A percentile compares a stretch with the other conserved stretches of the same genome.
These are phyloP conservation scores for Ophioninae sp. DNA, from an alignment of 2,888 invertebrate species.

Conservation along the genomic window DNA sequence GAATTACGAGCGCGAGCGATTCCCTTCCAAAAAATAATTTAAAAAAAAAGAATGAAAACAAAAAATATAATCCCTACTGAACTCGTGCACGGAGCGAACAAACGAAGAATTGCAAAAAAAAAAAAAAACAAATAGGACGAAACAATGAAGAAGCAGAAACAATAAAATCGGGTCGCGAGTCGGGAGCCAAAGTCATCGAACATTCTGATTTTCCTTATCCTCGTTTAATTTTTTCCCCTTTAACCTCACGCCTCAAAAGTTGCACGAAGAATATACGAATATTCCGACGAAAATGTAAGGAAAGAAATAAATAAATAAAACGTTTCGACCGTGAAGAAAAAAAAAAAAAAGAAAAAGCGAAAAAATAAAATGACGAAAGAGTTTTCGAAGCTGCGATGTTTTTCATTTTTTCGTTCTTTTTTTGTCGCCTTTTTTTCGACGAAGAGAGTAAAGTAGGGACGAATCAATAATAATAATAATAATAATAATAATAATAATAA, in stretches of 20 bases:
- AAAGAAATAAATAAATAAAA: background rate
- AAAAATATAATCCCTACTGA: background rate
- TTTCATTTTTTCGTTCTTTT: background rate
- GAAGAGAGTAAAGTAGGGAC: conserved; percentile 54
- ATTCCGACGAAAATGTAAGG: background rate
- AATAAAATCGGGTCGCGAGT: conserved; percentile 4
- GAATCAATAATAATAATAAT: conserved; percentile 59
- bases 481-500: conserved; percentile 4
- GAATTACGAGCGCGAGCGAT: conserved; percentile 33
- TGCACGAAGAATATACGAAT: background rate
- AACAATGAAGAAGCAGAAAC: background rate
- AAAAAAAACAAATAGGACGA: conserved; percentile 16
- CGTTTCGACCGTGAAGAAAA: background rate
- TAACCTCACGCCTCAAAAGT: background rate
- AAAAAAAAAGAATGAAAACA: background rate
- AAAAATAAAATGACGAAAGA: background rate
- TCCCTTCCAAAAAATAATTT: conserved; percentile 9
- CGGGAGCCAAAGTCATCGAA: conserved; percentile 1
- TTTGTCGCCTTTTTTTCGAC: conserved; percentile 20
- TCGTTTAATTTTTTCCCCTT: background rate
- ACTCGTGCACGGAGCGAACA: background rate
- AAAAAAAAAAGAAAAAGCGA: background rate
- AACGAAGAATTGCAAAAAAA: too few species aligned
- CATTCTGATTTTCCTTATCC: background rate
- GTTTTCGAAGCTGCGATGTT: conserved; percentile 4